Percentiles rank a stretch among this genome's conserved stretches.
phyloP scores from a whole-genome alignment of 2,888 invertebrate genomes.

The Chymomyza caudatula region DNA sequence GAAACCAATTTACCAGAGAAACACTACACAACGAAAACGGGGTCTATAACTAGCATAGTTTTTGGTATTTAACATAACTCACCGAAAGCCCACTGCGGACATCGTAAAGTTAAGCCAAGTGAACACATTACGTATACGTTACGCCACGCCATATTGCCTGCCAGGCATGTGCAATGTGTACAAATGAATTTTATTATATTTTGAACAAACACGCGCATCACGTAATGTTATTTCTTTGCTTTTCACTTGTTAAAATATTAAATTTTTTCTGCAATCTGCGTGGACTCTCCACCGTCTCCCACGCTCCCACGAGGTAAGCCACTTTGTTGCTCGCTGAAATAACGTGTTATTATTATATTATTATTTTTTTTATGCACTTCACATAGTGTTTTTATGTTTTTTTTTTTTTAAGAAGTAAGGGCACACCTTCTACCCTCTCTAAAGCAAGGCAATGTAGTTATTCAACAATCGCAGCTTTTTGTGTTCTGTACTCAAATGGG shows the following conservation, averaged over 20 bases:
- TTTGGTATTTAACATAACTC: conserved; percentile 7
- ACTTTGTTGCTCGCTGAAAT: conserved; percentile 6
- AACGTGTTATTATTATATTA: conserved; percentile 61
- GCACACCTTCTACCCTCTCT: no score
- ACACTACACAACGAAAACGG: background rate
- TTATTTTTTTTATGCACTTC: conserved; percentile 55
- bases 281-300: conserved; percentile 4
- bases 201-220: conserved; percentile 41
- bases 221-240: conserved; percentile 64
- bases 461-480: no score
- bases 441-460: no score
- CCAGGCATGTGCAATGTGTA: background rate
- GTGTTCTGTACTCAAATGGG: no score
- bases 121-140: conserved; percentile 52
- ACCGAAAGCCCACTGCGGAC: conserved; percentile 54
- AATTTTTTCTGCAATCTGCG: conserved; percentile 52
- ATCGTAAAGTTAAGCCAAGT: conserved; percentile 53
- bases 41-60: background rate
- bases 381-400: conserved; percentile 5
- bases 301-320: background rate
- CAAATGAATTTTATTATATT: background rate
- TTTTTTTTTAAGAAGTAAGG: no score
- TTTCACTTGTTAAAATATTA: conserved; percentile 64
- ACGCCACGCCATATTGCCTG: conserved; percentile 19
- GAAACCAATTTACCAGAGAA: conserved; percentile 5